Percentiles rank a stretch among this genome's conserved stretches.
Evolutionary conservation across 2,888 invertebrate species (phyloP).

Genomic region (Mayetiola destructor): DNA sequence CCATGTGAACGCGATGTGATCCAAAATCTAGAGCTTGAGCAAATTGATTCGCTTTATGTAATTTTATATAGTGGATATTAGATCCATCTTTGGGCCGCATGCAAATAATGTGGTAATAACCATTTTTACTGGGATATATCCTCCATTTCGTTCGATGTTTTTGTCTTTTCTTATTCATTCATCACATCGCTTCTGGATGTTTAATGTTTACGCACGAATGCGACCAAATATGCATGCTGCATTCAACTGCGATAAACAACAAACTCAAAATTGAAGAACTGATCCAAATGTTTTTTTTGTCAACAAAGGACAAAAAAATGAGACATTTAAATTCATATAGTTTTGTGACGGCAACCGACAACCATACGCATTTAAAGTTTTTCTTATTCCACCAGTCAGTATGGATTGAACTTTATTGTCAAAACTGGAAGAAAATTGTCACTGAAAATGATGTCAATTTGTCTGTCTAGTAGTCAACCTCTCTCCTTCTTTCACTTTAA

Average conservation of each 20-base stretch:
- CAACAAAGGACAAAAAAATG: background rate
- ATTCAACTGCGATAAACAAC: background rate
- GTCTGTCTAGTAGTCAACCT: no score
- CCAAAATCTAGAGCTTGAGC: no score
- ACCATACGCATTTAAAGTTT: no score
- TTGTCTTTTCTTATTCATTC: background rate
- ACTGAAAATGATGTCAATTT: conserved; percentile 5
- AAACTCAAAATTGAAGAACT: no score
- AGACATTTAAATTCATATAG: no score
- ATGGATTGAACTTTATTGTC: no score
- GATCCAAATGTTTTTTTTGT: no score
- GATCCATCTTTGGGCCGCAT: background rate
- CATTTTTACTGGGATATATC: background rate
- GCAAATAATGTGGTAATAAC: conserved; percentile 10
- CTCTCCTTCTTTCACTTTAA: no score
- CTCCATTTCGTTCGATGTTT: conserved; percentile 10
- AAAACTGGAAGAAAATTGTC: no score
- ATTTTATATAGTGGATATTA: background rate
- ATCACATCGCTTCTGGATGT: no score
- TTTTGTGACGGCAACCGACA: no score
- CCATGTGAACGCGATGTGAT: background rate
- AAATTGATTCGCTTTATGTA: background rate
- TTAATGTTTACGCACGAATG: conserved; percentile 6
- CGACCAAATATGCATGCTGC: background rate
- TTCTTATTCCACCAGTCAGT: no score